A percentile compares a stretch with the other conserved stretches of the same genome.
Conservation (phyloP, 1,140 invertebrate genomes). For the Dysdera silvatica region DNA sequence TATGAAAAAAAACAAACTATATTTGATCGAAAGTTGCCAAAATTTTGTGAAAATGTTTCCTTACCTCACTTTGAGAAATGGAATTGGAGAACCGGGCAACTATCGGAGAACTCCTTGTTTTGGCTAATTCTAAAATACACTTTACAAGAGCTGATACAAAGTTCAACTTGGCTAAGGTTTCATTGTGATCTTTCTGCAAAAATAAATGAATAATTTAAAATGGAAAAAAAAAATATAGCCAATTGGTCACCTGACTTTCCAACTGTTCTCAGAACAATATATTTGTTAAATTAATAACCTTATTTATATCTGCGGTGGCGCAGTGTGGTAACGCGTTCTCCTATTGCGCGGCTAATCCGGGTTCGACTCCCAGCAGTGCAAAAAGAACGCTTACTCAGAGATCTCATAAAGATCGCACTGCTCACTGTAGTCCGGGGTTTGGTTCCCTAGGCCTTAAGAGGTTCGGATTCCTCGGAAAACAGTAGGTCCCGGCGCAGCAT, state of each 20-base stretch:
- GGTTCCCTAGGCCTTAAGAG: no score
- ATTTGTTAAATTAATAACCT: no score
- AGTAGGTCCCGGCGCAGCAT: no score
- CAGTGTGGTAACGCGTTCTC: no score
- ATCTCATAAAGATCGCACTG: no score
- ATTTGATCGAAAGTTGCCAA: background rate
- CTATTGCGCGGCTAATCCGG: no score
- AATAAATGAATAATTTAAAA: background rate
- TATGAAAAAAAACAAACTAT: background rate
- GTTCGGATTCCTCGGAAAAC: no score
- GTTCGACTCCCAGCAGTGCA: no score
- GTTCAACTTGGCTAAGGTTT: slow-evolving; percentile 84
- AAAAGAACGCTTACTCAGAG: no score
- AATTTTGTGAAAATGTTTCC: background rate
- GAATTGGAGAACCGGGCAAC: slow-evolving; percentile 44
- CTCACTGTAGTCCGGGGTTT: no score
- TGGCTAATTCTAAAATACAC: slow-evolving; percentile 78
- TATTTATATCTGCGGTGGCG: no score
- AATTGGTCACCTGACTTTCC: background rate
- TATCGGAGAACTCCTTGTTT: slow-evolving; percentile 62
- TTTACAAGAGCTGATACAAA: slow-evolving; percentile 85
- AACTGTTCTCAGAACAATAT: no score
- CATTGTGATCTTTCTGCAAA: slow-evolving; percentile 75
- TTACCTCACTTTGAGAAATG: slow-evolving; percentile 25
- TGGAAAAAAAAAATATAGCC: slow-evolving; percentile 15